These are phyloP conservation scores for Cryptocheilus praepositus DNA, from an alignment of 2,888 invertebrate genomes.

Conservation along the genomic window DNA sequence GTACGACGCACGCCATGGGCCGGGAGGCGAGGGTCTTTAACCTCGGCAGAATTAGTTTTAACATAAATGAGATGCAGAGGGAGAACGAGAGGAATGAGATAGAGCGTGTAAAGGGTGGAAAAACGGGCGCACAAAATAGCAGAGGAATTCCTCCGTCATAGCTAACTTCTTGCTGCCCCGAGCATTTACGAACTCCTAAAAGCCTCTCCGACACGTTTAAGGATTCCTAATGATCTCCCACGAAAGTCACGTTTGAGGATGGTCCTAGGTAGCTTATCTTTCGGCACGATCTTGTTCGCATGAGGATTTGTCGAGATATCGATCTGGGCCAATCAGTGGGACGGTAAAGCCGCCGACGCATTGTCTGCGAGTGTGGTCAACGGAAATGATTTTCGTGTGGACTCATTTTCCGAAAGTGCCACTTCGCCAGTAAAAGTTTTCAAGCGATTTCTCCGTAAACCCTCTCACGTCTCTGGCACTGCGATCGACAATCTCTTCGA, in stretches of 20 bases:
- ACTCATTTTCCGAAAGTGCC: too few relatives aligned
- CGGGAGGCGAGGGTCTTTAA: too few relatives aligned
- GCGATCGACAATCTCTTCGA: too few relatives aligned
- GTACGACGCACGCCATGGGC: too few relatives aligned
- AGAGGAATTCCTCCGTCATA: constrained; percentile 39
- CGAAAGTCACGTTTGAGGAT: constrained; percentile 38
- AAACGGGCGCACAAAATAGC: too few relatives aligned
- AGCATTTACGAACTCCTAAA: constrained; percentile 27
- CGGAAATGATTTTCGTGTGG: constrained; percentile 18
- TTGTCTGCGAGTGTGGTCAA: constrained; percentile 3
- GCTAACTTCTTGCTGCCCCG: too few relatives aligned
- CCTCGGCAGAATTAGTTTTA: too few relatives aligned
- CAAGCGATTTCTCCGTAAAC: too few relatives aligned
- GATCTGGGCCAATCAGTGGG: constrained; percentile 38
- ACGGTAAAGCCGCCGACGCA: constrained; percentile 5
- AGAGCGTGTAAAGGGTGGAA: too few relatives aligned
- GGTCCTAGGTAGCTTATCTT: constrained; percentile 46
- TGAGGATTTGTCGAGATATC: constrained; percentile 57
- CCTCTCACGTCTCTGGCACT: too few relatives aligned
- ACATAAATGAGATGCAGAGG: constrained; percentile 8
- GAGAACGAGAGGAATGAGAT: not conserved
- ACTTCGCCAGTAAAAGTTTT: too few relatives aligned
- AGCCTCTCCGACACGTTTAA: constrained; percentile 45
- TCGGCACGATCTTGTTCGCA: constrained; percentile 55
- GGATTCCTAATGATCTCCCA: constrained; percentile 44